Conservation (phyloP, 2,888 invertebrate genomes). For the Trissolcus brochymenae region DNA sequence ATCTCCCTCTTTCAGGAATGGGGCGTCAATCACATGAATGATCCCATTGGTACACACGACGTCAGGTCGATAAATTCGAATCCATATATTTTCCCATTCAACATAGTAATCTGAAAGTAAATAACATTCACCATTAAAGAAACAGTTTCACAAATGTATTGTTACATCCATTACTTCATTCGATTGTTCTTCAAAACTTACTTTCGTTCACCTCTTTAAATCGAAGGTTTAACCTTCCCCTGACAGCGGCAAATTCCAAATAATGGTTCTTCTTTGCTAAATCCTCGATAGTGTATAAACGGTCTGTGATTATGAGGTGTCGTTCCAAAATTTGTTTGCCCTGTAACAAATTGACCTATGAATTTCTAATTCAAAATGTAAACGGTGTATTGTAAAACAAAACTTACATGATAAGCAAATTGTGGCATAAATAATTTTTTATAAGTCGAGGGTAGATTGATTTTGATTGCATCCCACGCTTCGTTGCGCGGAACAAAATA, state of each 20-base stretch:
- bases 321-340: constrained; percentile 90
- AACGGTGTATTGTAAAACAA: background rate
- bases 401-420: constrained; percentile 86
- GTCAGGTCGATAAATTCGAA: constrained; percentile 92
- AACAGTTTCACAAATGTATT: too few relatives aligned
- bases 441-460: constrained; percentile 86
- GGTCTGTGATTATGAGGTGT: constrained; percentile 89
- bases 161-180: too few relatives aligned
- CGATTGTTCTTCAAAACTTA: constrained; percentile 63
- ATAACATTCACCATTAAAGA: constrained; percentile 21
- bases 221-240: constrained; percentile 84
- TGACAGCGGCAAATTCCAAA: constrained; percentile 80
- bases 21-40: constrained; percentile 94
- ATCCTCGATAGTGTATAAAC: constrained; percentile 88
- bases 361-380: background rate
- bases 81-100: constrained; percentile 89
- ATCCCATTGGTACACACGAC: constrained; percentile 97
- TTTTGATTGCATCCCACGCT: constrained; percentile 89
- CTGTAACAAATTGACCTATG: constrained; percentile 77
- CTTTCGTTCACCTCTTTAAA: constrained; percentile 87
- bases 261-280: constrained; percentile 84
- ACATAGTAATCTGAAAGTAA: constrained; percentile 85
- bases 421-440: constrained; percentile 90
- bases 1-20: constrained; percentile 90
- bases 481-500: constrained; percentile 94